phyloP scores from a whole-genome alignment of 2,113 vertebrate genomes.

The Lasiurus cinereus region DNA sequence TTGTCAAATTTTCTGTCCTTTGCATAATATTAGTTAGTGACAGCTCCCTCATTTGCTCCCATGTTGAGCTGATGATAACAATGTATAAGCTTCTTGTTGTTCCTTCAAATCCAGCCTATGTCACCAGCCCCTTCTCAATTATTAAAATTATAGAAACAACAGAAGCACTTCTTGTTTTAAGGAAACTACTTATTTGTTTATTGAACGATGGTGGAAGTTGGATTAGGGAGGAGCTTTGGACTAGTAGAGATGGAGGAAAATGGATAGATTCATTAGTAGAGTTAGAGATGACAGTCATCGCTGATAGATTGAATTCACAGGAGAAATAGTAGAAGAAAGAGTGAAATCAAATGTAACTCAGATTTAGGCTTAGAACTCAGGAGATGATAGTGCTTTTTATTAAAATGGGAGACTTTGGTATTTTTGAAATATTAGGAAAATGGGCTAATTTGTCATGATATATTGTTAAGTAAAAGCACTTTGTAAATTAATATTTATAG shows the following conservation, averaged over 20 bases:
- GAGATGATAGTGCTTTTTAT: neutral
- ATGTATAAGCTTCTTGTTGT: neutral
- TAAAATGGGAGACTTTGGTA: neutral
- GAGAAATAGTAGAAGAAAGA: neutral
- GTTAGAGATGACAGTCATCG: neutral
- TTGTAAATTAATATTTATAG: neutral
- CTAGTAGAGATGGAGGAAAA: neutral
- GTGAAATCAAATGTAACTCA: neutral
- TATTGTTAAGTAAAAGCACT: neutral
- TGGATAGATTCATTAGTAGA: neutral
- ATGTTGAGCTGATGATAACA: neutral
- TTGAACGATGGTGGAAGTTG: neutral
- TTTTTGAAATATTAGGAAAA: slow-evolving; percentile 23
- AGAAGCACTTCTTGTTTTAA: neutral
- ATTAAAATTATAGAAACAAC: neutral
- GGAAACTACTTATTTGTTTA: neutral
- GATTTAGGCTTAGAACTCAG: neutral
- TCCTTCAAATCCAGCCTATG: neutral
- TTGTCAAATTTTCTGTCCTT: neutral
- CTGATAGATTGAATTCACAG: neutral
- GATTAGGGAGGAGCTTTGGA: neutral
- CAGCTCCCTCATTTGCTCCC: neutral
- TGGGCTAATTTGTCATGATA: neutral
- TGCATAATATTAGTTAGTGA: neutral
- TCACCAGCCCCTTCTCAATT: neutral